Conservation (phyloP, 1,140 invertebrate genomes). For the Camponotus vicinus region DNA sequence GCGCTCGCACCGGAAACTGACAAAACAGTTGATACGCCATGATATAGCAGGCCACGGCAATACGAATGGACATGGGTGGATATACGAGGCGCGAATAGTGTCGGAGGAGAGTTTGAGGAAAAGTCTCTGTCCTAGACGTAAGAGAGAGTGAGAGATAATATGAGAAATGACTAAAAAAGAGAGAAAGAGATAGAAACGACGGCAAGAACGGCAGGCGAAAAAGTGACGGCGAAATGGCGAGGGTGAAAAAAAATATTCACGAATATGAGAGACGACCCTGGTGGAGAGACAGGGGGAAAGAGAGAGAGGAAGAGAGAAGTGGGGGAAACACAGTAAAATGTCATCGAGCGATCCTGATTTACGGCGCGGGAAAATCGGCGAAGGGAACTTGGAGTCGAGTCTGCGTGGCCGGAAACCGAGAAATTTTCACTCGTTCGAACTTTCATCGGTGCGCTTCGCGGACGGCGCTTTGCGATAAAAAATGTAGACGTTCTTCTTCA, state of each 20-base stretch:
- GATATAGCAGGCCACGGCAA: slow-evolving; percentile 79
- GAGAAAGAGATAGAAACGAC: slow-evolving; percentile 36
- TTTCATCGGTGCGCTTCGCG: slow-evolving; percentile 66
- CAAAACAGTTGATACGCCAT: slow-evolving; percentile 85
- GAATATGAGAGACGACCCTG: slow-evolving; percentile 15
- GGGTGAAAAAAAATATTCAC: slow-evolving; percentile 50
- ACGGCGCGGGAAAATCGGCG: slow-evolving; percentile 78
- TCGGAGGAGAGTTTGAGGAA: slow-evolving; percentile 64
- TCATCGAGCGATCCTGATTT: slow-evolving; percentile 81
- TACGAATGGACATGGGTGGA: slow-evolving; percentile 81
- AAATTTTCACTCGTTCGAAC: slow-evolving; percentile 73
- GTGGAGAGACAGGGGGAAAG: background rate
- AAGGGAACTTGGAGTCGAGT: slow-evolving; percentile 67
- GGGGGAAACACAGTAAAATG: slow-evolving; percentile 78
- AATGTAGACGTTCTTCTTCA: slow-evolving; percentile 13
- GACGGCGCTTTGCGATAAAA: slow-evolving; percentile 28
- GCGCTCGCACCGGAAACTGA: slow-evolving; percentile 80
- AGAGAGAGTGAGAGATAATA: slow-evolving; percentile 35
- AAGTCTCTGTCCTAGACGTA: slow-evolving; percentile 60
- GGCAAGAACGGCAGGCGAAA: background rate
- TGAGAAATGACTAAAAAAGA: slow-evolving; percentile 36
- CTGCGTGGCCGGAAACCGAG: slow-evolving; percentile 64
- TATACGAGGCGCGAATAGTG: slow-evolving; percentile 71
- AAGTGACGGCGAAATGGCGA: slow-evolving; percentile 16
- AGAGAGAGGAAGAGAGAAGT: slow-evolving; percentile 22